Conservation (phyloP, 2,888 invertebrate genomes). For the Orthonychiurus folsomi region DNA sequence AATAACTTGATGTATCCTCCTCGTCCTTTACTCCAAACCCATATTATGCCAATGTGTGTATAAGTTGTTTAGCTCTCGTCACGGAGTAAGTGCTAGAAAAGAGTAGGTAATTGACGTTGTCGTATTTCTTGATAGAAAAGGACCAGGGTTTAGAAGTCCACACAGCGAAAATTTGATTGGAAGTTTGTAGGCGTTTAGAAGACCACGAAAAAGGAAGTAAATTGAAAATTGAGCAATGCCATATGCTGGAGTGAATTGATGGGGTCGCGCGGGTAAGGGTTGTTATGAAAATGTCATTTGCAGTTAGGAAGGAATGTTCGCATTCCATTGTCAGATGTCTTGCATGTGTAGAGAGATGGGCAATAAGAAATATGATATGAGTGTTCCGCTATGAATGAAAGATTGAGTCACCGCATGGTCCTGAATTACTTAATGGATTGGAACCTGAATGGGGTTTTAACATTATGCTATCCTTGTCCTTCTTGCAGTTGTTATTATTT, state of each 20-base stretch:
- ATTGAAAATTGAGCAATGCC: not conserved
- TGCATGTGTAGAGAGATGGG: not conserved
- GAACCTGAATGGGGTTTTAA: too few species aligned
- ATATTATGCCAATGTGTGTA: not conserved
- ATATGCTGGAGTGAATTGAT: not conserved
- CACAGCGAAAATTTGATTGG: not conserved
- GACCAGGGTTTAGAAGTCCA: too few species aligned
- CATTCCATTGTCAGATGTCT: not conserved
- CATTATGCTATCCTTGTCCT: too few species aligned
- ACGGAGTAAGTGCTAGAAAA: too few species aligned
- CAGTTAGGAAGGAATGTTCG: not conserved
- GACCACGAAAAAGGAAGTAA: not conserved
- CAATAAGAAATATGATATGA: too few species aligned
- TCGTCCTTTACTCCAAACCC: not conserved
- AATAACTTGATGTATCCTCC: not conserved
- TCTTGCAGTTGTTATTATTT: too few species aligned
- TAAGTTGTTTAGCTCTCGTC: too few species aligned
- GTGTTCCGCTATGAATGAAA: too few species aligned
- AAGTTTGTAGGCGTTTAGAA: too few species aligned
- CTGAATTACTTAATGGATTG: too few species aligned
- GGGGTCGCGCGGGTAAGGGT: not conserved
- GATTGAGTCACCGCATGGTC: too few species aligned
- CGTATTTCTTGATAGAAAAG: too few species aligned
- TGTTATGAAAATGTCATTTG: constrained; percentile 1
- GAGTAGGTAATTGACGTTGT: not conserved